Evolutionary conservation across 2,797 vertebrate genomes (phyloP), one percentile per base, ranked within the genome.

Genomic region (Apogon hyalosoma): DNA sequence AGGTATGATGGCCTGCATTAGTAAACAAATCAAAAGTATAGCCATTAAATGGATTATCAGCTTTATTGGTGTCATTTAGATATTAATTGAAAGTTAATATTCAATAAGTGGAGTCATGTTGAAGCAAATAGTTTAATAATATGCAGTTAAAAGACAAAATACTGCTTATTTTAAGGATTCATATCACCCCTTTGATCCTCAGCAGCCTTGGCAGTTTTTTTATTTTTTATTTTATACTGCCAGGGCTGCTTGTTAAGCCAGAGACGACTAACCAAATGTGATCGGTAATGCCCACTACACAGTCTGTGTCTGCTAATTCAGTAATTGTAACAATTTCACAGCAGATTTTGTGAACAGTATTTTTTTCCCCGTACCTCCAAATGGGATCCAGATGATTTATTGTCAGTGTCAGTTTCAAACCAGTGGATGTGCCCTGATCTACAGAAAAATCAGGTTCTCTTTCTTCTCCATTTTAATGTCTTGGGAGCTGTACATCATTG

Each of bases 401-500:
- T 62, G 55, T 70, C 70, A 42, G 47, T 69, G 57, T 82, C 72
- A 71, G 46, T 54, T 72, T 43, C 38, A 46, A 80, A 85, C 60
- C 57, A 73, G 45, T 51, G 67, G 61, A 77, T 61, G 61, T 65
- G 68, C 51, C 54, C 63, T 7, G 3, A 67, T 71, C 69, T 69
- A 52, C 24, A 13, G 47, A 49, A 81, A 78, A 75, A 52, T 69
- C 61, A 56, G 67, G 33, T 77, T 76, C 57, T 67, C 56, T 69
- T 42, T 77, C 73, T 79, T 78, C 77, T 63, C 55, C 43, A 75
- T 76, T 78, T 85, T 77, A 76, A 80, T 77, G 61, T 80, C 73
- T 49, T 14, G n/a, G 72, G 52, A 78, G 81, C 69, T 47, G 57
- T 83, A 73, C 68, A 84, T 88, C 83, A 84, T 75, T 87, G 84